Conservation (phyloP, 2,797 vertebrate genomes). For the Oryzias dopingdopingensis region DNA sequence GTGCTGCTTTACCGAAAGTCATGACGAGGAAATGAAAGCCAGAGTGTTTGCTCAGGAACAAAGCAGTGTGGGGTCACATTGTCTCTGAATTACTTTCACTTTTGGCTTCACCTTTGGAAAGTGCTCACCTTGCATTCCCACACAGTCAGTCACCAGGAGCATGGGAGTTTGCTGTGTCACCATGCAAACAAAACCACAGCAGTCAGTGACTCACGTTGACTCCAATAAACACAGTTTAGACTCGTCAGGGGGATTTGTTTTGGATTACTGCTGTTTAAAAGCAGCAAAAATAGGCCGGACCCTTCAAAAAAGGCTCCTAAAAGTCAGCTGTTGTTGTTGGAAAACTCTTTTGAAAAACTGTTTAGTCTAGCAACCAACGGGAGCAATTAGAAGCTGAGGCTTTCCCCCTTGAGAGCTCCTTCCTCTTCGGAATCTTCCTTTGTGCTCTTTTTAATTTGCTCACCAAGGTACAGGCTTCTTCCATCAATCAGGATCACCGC, state of each 20-base stretch:
- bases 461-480: conserved; percentile 8
- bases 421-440: conserved; percentile 16
- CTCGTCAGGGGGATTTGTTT: too few species aligned
- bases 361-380: conserved; percentile 49
- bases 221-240: too few species aligned
- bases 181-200: too few species aligned
- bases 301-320: neutral
- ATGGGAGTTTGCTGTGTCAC: too few species aligned
- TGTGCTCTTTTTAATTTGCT: conserved; percentile 32
- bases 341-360: conserved; percentile 20
- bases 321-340: conserved; percentile 6
- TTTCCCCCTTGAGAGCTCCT: conserved; percentile 12
- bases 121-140: conserved; percentile 5
- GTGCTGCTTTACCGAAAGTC: neutral
- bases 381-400: conserved; percentile 48
- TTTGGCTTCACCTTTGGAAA: conserved; percentile 6
- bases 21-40: neutral
- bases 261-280: neutral
- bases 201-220: too few species aligned
- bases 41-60: conserved; percentile 31
- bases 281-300: neutral
- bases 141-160: conserved; percentile 9
- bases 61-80: conserved; percentile 16
- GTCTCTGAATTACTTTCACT: conserved; percentile 36
- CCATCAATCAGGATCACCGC: conserved; percentile 15